Percentiles rank a stretch among this genome's conserved stretches.
phyloP scores from a whole-genome alignment of 2,797 vertebrate genomes.

The Hippoglossus hippoglossus region DNA sequence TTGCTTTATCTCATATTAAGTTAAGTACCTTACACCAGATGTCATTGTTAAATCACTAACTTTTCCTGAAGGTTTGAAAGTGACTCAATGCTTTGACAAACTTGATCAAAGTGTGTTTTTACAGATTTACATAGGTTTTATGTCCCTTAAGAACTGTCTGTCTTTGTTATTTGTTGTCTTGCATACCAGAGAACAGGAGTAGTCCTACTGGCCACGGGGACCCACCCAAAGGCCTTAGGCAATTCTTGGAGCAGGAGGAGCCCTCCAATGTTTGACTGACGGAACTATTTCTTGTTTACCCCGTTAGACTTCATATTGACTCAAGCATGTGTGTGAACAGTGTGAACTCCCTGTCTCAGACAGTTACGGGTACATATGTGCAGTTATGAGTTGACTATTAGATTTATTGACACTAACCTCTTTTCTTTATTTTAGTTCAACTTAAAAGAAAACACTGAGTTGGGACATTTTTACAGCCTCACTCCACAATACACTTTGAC shows the following conservation, averaged over 20 bases:
- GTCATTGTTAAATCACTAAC: background rate
- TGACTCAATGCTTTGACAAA: background rate
- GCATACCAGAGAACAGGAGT: conserved; percentile 38
- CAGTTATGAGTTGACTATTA: background rate
- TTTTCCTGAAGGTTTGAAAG: conserved; percentile 2
- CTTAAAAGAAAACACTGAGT: background rate
- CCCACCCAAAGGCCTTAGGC: conserved; percentile 61
- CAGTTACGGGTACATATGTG: background rate
- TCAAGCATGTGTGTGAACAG: conserved; percentile 44
- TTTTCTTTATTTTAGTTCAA: background rate
- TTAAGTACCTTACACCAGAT: background rate
- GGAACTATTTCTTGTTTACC: conserved; percentile 71
- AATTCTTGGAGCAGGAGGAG: conserved; percentile 32
- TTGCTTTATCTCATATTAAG: background rate
- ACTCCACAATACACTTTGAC: background rate
- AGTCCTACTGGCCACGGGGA: conserved; percentile 40
- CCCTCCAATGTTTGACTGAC: conserved; percentile 46
- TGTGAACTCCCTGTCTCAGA: conserved; percentile 23
- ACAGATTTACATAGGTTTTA: background rate
- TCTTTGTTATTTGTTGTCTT: conserved; percentile 22
- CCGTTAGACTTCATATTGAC: conserved; percentile 71
- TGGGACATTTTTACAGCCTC: too few species aligned
- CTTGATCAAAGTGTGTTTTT: background rate
- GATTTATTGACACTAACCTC: too few species aligned
- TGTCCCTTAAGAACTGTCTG: background rate